Conservation (phyloP, 2,113 vertebrate genomes). For the Eonycteris spelaea region DNA sequence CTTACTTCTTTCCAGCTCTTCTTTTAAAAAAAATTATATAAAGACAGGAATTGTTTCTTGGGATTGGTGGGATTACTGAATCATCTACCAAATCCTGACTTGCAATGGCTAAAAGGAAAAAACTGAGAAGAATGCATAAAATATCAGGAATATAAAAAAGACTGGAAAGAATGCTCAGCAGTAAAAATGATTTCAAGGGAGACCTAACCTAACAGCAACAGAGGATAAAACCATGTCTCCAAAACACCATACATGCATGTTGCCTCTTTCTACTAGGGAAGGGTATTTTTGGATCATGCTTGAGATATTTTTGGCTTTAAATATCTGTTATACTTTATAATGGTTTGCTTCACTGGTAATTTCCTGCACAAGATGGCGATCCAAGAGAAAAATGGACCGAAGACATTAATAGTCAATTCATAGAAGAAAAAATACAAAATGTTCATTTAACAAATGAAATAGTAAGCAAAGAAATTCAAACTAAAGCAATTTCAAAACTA, state of each 20-base stretch:
- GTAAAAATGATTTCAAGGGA: constrained; percentile 16
- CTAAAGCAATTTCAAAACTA: neutral
- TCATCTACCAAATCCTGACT: neutral
- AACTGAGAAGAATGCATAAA: neutral
- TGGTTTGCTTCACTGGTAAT: neutral
- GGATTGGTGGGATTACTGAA: neutral
- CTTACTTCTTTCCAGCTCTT: neutral
- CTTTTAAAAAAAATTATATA: neutral
- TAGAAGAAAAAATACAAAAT: neutral
- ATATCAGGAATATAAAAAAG: neutral
- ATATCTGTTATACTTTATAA: neutral
- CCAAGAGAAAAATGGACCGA: neutral
- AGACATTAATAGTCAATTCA: neutral
- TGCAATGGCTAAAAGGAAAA: neutral
- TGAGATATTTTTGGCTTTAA: constrained; percentile 8
- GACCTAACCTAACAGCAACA: constrained; percentile 4
- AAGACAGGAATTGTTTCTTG: neutral
- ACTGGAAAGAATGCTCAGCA: neutral
- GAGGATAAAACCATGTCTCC: neutral
- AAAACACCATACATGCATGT: neutral
- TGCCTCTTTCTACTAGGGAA: neutral
- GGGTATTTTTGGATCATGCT: constrained; percentile 14
- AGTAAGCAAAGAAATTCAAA: neutral
- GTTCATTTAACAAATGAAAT: neutral
- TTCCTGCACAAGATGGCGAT: neutral